phyloP scores from a whole-genome alignment of 2,888 invertebrate species.

The Conomelus anceps region DNA sequence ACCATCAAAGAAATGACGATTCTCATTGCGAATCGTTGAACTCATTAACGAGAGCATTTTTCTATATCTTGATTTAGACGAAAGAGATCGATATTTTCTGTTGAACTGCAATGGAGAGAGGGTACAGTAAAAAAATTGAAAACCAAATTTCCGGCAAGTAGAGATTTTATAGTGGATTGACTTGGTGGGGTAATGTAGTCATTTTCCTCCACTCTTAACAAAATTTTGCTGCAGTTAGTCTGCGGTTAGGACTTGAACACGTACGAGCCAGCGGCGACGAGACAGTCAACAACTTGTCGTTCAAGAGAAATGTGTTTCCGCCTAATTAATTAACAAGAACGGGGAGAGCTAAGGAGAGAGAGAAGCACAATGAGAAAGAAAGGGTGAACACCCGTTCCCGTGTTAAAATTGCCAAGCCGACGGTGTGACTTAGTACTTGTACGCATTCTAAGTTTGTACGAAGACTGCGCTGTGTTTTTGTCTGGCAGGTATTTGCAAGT shows the following conservation, averaged over 20 bases:
- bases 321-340: slow-evolving; percentile 9
- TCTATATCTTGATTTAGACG: too few species aligned
- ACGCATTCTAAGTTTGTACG: neutral
- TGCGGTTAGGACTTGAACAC: neutral
- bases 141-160: too few species aligned
- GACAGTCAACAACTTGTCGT: neutral
- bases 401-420: neutral
- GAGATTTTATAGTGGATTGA: neutral
- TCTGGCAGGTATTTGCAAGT: neutral
- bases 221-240: neutral
- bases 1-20: too few species aligned
- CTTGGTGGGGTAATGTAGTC: neutral
- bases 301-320: slow-evolving; percentile 7
- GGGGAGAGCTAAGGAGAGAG: too few species aligned
- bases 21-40: too few species aligned
- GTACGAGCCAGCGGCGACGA: neutral
- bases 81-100: too few species aligned
- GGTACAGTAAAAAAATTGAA: too few species aligned
- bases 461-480: neutral
- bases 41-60: too few species aligned
- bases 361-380: neutral
- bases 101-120: too few species aligned
- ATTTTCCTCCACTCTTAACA: neutral
- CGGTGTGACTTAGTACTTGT: neutral
- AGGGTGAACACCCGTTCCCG: neutral